Evolutionary conservation across 2,113 vertebrate genomes (phyloP).

Genomic region (Galemys pyrenaicus): DNA sequence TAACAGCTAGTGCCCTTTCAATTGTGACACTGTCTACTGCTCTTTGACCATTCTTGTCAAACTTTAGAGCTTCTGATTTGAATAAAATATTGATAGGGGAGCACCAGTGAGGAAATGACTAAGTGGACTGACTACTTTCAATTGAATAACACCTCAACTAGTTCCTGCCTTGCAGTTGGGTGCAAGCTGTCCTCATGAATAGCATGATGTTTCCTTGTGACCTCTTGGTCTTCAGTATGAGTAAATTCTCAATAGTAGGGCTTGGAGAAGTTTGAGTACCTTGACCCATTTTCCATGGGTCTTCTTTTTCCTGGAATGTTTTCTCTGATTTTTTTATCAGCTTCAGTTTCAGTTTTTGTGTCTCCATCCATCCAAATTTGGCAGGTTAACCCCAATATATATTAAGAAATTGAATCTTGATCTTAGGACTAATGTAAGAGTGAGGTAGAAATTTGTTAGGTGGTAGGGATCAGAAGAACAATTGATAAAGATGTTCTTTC

Average conservation of each 20-base stretch:
- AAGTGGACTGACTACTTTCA: background rate
- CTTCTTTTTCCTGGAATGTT: background rate
- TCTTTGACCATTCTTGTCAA: slow-evolving; percentile 46
- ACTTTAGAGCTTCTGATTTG: background rate
- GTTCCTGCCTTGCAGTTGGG: background rate
- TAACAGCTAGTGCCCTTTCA: slow-evolving; percentile 39
- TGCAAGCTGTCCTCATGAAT: background rate
- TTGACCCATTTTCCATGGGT: background rate
- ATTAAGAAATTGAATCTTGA: background rate
- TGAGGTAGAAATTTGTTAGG: background rate
- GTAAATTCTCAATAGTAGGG: background rate
- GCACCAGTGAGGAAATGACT: background rate
- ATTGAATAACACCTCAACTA: background rate
- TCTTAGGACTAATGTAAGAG: background rate
- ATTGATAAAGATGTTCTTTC: background rate
- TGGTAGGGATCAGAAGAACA: background rate
- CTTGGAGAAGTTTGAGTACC: background rate
- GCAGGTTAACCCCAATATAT: background rate
- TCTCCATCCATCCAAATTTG: background rate
- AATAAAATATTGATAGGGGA: slow-evolving; percentile 1
- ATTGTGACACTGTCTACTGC: background rate
- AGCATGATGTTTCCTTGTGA: background rate
- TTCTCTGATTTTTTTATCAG: background rate
- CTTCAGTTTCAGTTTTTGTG: background rate
- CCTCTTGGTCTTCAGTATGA: background rate